Percentiles rank a stretch among this genome's conserved stretches.
Evolutionary conservation across 2,113 vertebrate genomes (phyloP).

Genomic region (Hyperopisus bebe): DNA sequence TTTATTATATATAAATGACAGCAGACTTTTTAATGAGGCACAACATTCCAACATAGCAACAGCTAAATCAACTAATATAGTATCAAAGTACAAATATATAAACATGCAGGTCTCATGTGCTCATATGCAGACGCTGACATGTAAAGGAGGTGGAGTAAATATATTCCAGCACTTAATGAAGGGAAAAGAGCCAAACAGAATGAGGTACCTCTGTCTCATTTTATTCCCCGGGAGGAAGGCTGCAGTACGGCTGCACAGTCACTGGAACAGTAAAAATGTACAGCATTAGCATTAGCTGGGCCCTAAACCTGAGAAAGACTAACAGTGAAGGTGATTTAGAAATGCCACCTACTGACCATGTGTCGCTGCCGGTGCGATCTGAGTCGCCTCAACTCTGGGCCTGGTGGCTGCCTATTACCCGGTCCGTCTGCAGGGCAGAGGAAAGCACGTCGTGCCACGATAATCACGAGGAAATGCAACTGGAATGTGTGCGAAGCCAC

Average conservation of each 20-base stretch:
- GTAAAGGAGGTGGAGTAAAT: background rate
- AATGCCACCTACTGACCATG: slow-evolving; percentile 40
- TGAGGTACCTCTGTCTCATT: background rate
- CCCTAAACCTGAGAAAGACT: slow-evolving; percentile 52
- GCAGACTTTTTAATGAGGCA: background rate
- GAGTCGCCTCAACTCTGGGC: slow-evolving; percentile 17
- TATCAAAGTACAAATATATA: background rate
- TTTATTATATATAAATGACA: background rate
- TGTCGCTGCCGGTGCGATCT: slow-evolving; percentile 42
- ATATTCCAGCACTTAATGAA: background rate
- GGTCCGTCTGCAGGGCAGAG: slow-evolving; percentile 29
- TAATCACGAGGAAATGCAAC: slow-evolving; percentile 32
- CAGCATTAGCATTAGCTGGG: slow-evolving; percentile 48
- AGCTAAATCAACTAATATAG: background rate
- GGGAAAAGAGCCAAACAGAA: background rate
- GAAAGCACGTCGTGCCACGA: background rate
- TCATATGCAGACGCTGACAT: background rate
- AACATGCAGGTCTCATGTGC: background rate
- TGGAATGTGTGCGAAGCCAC: slow-evolving; percentile 40
- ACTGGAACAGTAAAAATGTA: slow-evolving; percentile 46
- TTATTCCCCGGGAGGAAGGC: background rate
- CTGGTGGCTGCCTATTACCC: slow-evolving; percentile 40
- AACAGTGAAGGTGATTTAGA: slow-evolving; percentile 53
- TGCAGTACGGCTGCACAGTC: slow-evolving; percentile 42
- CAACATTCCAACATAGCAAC: background rate